Base-by-base conservation (phyloP, 2,888 invertebrate genomes). In the Pasiphila rectangulata region DNA sequence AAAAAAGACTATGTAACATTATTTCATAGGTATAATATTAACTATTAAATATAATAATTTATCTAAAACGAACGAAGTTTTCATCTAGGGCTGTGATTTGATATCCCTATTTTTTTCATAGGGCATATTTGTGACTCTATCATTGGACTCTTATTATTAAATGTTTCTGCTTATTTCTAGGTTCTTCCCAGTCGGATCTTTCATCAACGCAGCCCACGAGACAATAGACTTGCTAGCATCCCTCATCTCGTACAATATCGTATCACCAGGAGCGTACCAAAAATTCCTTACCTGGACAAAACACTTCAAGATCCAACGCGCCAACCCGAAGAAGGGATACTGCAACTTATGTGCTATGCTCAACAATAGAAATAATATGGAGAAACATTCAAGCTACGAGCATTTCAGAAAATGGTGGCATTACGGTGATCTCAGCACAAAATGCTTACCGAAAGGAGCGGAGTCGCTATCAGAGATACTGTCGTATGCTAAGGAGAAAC, bases 341-440 rank as follows among this genome's bases (percentile, higher is more conserved):
- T 86, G 85, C 38, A 61, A 76, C 1, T 59, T 86, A 0, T 86
- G 86, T 38, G 56, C 54, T 2, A 39, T 71, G 34, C 54, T 86
- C 0, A 79, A 84, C 46, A 60, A 75, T 34, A 47, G 55, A 1
- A 51, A 46, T 0, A 62, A 55, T 27, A 54, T 67, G 23, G 29
- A 46, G 0, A 51, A 17, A 0, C 42, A 45, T 1, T 73, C 63
- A 10, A 51, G 54, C 0, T 76, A 80, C 24, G 57, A 54, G 2
- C 43, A 56, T 0, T 79, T 85, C 4, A 71, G 84, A 7, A 62
- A 61, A 1, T 86, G 86, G 86, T 86, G 86, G 86, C 74, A 69
- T 20, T 46, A 53, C 1, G 73, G 70, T 0, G 32, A 32, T 52
- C 67, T 0, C 35, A 78, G 10, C 57, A 50, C 0, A 48, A 64